Evolutionary conservation across 2,113 vertebrate species (phyloP).

Genomic region (Leucosticte australis): DNA sequence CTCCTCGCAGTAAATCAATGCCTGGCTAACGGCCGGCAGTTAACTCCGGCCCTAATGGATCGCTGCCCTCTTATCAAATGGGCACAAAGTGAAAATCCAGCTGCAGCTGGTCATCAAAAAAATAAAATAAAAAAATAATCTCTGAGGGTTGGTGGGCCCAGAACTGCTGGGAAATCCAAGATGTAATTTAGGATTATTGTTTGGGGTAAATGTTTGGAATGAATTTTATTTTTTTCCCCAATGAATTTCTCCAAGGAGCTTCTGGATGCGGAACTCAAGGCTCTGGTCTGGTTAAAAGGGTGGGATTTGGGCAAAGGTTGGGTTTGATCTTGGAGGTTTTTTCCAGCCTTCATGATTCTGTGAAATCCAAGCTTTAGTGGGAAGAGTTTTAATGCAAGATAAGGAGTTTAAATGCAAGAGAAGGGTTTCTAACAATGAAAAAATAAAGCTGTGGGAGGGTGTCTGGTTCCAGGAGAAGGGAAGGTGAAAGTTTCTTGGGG

Average conservation of each 20-base stretch:
- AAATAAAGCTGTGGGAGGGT: too few species aligned
- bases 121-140: not conserved
- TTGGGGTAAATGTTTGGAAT: not conserved
- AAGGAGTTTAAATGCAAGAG: not conserved
- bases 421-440: not conserved
- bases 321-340: not conserved
- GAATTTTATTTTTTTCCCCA: not conserved
- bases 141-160: not conserved
- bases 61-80: not conserved
- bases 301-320: not conserved
- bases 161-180: not conserved
- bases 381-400: not conserved
- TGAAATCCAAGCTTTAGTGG: not conserved
- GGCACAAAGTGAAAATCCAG: not conserved
- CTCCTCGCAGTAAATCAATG: constrained; percentile 18
- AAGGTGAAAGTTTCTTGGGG: not conserved
- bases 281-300: not conserved
- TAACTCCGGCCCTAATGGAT: not conserved
- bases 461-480: not conserved
- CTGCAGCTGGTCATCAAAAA: not conserved
- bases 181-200: not conserved
- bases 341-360: not conserved
- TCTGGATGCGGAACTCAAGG: not conserved
- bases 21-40: not conserved
- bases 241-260: not conserved